Evolutionary conservation across 2,113 vertebrate genomes (phyloP).

Genomic region (Nesoenas mayeri): DNA sequence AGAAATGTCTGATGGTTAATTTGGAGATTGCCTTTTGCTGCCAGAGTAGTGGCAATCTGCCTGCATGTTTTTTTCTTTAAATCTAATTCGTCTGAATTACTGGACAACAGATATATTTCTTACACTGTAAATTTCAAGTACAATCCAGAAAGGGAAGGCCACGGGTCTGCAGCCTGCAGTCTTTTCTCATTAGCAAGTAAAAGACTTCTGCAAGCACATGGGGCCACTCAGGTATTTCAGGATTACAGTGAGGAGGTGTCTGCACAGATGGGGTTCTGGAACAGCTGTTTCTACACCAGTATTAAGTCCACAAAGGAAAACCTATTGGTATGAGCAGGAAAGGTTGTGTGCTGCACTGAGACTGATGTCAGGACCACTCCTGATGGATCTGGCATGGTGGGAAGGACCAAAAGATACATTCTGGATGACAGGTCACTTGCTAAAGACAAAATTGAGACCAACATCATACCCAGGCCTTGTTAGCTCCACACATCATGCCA

Average conservation of each 20-base stretch:
- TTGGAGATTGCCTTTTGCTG: background rate
- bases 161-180: background rate
- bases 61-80: background rate
- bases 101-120: background rate
- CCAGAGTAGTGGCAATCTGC: background rate
- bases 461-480: fast-evolving
- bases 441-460: background rate
- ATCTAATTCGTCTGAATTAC: background rate
- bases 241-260: background rate
- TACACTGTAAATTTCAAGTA: background rate
- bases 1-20: background rate
- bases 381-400: background rate
- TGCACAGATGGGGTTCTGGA: background rate
- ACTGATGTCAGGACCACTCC: background rate
- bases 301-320: background rate
- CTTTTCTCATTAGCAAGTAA: background rate
- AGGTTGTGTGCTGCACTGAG: background rate
- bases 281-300: background rate
- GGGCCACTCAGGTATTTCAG: background rate
- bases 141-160: background rate
- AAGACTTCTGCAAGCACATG: background rate
- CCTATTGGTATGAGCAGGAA: background rate
- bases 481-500: background rate
- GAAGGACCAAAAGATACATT: background rate
- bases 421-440: background rate